Conservation (phyloP, 2,888 invertebrate genomes). For the Dolomedes plantarius region DNA sequence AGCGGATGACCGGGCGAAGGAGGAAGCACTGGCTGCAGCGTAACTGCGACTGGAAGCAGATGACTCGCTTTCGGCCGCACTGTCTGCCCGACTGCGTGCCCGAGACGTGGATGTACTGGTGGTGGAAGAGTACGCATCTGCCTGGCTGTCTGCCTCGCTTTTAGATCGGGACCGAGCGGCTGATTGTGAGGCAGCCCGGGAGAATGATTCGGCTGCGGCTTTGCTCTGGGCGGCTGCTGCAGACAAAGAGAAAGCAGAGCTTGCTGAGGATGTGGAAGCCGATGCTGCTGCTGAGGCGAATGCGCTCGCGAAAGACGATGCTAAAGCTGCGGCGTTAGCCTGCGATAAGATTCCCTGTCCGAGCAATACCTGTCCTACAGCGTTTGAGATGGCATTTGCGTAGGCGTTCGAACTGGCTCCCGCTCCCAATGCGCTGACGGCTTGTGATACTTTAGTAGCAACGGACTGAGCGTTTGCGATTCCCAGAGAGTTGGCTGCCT, state of each 20-base stretch:
- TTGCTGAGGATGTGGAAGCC: not conserved
- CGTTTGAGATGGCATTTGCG: not conserved
- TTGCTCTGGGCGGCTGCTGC: not conserved
- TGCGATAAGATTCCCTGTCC: not conserved
- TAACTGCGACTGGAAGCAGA: not conserved
- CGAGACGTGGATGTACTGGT: not conserved
- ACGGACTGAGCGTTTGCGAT: conserved; percentile 1
- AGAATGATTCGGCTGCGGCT: not conserved
- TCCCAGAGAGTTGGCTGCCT: not conserved
- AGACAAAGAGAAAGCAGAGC: not conserved
- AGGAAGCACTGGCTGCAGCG: not conserved
- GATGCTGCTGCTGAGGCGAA: not conserved
- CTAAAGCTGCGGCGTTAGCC: conserved; percentile 7
- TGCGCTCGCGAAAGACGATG: not conserved
- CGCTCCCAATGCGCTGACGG: not conserved
- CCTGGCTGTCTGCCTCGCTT: not conserved
- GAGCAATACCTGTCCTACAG: not conserved
- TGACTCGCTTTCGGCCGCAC: not conserved
- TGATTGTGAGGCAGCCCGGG: not conserved
- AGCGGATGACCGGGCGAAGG: conserved; percentile 5
- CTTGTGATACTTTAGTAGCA: conserved; percentile 5
- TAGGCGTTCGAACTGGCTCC: conserved; percentile 7
- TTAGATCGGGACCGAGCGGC: not conserved
- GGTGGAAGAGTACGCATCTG: not conserved
- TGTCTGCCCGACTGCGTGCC: not conserved